Evolutionary conservation across 1,140 invertebrate genomes (phyloP), one percentile per base, ranked within the genome.

Genomic region (Papilio helenus): DNA sequence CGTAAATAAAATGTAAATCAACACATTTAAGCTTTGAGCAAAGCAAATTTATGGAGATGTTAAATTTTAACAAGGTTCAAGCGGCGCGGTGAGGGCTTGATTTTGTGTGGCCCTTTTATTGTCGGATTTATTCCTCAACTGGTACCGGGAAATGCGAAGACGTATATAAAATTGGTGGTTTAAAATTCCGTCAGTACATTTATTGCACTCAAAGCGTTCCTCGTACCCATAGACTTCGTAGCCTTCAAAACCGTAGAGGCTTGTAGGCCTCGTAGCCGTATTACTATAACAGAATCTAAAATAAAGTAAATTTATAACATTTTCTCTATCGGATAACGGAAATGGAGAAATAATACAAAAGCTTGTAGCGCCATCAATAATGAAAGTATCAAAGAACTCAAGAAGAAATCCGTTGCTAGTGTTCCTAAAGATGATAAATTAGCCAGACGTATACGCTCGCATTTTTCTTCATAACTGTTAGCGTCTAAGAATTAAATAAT

Each of bases 1-100:
- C 73, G 55, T 77, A 84, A 85, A 86, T 85, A 87, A 87, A 86
- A 85, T 86, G 83, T 87, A 84, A 88, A 86, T 85, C 81, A 84
- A 80, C 76, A 77, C 76, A 77, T 55, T 77, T 77, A 42, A 34
- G 76, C 55, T 65, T 84, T 84, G 79, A 61, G 81, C 79, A 72
- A 76, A 79, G 82, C 76, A 82, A 83, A 81, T 85, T 72, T 86
- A 85, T 86, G 85, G 83, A 85, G 88, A 88, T 91, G 88, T 90
- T 87, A 88, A 89, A 92, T 87, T 89, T 92, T 90, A 89, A 91
- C 88, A 85, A 83, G 83, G 81, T 85, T 79, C 76, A 61, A 77
- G 55, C 51, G 76, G 42, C 26, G 76, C 34, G 74, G 74, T 82
- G 73, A 84, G 78, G 80, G 82, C 83, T 65, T 80, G 79, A 81